Conservation (phyloP, 2,797 vertebrate species). For the Lepus oiostolus region DNA sequence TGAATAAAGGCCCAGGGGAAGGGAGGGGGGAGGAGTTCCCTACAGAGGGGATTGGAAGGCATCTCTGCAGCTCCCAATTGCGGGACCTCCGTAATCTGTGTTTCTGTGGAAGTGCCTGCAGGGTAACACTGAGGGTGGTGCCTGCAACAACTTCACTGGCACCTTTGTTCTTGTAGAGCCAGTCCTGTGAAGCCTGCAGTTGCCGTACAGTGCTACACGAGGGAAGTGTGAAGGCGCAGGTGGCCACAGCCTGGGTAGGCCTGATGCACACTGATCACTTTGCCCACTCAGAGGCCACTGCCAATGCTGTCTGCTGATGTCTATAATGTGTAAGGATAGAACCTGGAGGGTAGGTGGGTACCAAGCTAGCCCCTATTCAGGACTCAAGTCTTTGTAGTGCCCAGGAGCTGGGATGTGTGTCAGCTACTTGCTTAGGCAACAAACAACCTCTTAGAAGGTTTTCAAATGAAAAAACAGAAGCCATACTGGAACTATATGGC, state of each 20-base stretch:
- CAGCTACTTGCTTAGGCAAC: background rate
- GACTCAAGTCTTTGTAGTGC: background rate
- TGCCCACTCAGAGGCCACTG: background rate
- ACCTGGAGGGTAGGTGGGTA: too few relatives aligned
- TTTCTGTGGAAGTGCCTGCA: background rate
- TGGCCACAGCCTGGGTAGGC: background rate
- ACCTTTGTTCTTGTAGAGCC: background rate
- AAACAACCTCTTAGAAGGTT: background rate
- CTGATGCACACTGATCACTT: background rate
- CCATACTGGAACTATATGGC: background rate
- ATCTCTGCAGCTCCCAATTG: background rate
- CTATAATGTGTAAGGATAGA: background rate
- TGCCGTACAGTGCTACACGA: background rate
- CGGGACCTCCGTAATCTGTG: background rate
- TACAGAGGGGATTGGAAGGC: background rate
- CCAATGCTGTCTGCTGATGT: background rate
- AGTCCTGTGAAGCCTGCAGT: background rate
- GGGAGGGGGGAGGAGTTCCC: background rate
- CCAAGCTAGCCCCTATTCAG: background rate
- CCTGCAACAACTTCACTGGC: background rate
- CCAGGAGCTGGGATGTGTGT: background rate
- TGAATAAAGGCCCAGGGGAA: too few relatives aligned
- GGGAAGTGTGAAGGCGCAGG: background rate
- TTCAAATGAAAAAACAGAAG: background rate
- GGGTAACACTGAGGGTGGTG: background rate